phyloP scores from a whole-genome alignment of 2,888 invertebrate species.

The Trachelus tabidus region DNA sequence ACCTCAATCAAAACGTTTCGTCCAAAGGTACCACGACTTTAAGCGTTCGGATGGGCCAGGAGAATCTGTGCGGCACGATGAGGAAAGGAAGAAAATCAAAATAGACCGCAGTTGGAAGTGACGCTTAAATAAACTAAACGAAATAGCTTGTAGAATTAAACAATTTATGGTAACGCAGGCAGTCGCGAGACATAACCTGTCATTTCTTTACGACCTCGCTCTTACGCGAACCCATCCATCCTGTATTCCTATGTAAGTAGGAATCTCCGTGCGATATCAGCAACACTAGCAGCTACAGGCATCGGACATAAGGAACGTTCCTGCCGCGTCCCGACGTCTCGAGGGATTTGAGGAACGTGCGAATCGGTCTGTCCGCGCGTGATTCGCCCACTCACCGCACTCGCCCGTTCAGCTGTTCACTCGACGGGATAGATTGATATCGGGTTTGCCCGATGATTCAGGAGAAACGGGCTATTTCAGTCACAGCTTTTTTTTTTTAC shows the following conservation, averaged over 20 bases:
- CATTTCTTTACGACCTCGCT: neutral
- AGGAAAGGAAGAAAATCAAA: neutral
- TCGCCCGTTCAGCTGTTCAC: neutral
- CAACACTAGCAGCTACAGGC: neutral
- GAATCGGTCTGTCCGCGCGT: neutral
- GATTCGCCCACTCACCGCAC: neutral
- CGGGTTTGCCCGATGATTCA: neutral
- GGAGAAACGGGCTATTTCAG: neutral
- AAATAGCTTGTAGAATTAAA: constrained; percentile 26
- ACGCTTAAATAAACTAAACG: constrained; percentile 18
- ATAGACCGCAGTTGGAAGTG: neutral
- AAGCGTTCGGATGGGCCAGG: neutral
- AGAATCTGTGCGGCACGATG: neutral
- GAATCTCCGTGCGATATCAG: neutral
- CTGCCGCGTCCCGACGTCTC: neutral
- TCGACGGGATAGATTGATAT: constrained; percentile 1
- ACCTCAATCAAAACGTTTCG: constrained; percentile 30
- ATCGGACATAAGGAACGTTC: neutral
- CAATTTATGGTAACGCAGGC: constrained; percentile 21
- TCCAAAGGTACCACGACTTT: neutral
- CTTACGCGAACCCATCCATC: neutral
- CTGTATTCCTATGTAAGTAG: neutral
- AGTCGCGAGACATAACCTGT: neutral
- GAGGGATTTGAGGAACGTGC: neutral
- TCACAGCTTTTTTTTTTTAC: constrained; percentile 2